Percentiles rank a stretch among this genome's conserved stretches.
Evolutionary conservation across 2,113 vertebrate genomes (phyloP).

Genomic region (Corvus hawaiiensis): DNA sequence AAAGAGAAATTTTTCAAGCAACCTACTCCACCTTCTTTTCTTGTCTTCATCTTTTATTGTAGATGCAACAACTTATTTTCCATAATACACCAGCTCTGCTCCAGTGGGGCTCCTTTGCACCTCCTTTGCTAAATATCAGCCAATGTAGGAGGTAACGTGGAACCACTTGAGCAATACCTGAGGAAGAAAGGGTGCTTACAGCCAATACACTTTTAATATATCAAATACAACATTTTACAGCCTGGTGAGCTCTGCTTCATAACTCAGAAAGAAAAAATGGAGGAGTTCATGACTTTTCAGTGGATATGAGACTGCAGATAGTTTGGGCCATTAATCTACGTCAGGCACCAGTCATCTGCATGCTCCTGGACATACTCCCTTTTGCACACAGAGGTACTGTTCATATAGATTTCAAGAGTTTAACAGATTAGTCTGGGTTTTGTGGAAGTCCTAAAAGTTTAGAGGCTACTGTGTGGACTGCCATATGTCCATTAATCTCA

Average conservation of each 20-base stretch:
- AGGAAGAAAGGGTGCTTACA: neutral
- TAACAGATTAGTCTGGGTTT: constrained; percentile 23
- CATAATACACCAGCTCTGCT: neutral
- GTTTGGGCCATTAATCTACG: neutral
- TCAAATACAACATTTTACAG: neutral
- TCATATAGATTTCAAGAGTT: neutral
- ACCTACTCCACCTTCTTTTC: neutral
- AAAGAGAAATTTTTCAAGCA: neutral
- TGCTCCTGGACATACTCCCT: neutral
- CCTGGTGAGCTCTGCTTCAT: neutral
- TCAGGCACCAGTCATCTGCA: neutral
- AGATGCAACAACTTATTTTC: neutral
- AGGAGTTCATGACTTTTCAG: neutral
- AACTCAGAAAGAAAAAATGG: neutral
- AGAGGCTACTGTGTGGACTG: neutral
- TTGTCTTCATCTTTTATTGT: neutral
- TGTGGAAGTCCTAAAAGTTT: neutral
- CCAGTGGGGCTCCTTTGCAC: neutral
- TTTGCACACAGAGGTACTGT: neutral
- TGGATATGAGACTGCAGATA: neutral
- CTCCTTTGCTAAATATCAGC: neutral
- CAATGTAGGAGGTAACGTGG: neutral
- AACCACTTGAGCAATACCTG: neutral
- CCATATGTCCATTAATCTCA: constrained; percentile 27
- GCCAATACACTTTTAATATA: neutral